Percentiles rank a stretch among this genome's conserved stretches.
These are phyloP conservation scores for Echeneis naucrates DNA, from an alignment of 2,797 vertebrate genomes.

Conservation along the genomic window DNA sequence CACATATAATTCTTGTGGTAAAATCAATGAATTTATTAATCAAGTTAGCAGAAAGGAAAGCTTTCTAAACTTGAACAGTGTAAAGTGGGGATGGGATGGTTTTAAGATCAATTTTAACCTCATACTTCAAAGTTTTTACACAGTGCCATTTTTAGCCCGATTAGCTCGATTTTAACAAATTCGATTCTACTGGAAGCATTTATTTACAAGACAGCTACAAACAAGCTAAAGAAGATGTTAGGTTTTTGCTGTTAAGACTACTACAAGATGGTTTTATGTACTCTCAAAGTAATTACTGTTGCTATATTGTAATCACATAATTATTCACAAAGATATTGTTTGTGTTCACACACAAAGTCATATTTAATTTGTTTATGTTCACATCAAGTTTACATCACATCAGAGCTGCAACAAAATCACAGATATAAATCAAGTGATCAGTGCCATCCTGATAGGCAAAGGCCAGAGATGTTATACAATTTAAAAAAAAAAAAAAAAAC, in stretches of 20 bases:
- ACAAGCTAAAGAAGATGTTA: too few relatives aligned
- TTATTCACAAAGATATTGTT: not conserved
- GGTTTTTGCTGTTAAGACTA: too few relatives aligned
- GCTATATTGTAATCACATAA: not conserved
- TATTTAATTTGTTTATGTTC: constrained; percentile 1
- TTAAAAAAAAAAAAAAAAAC: too few relatives aligned
- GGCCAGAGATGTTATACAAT: constrained; percentile 17
- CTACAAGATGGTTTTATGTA: too few relatives aligned
- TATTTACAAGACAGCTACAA: too few relatives aligned
- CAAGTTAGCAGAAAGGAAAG: constrained; percentile 1
- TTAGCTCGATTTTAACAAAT: constrained; percentile 20
- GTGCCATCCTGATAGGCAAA: constrained; percentile 24
- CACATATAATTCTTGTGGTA: not conserved
- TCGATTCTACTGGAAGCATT: not conserved
- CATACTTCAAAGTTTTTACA: constrained; percentile 11
- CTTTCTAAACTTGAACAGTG: not conserved
- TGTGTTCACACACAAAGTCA: not conserved
- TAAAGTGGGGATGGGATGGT: constrained; percentile 8
- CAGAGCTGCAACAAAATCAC: not conserved
- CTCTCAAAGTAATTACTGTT: too few relatives aligned
- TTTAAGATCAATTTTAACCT: constrained; percentile 15
- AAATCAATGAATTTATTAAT: constrained; percentile 4
- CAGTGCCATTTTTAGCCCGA: constrained; percentile 12
- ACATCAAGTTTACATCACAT: too few relatives aligned
- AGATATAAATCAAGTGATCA: constrained; percentile 16